phyloP scores from a whole-genome alignment of 2,113 vertebrate species.

The Heterotis niloticus region DNA sequence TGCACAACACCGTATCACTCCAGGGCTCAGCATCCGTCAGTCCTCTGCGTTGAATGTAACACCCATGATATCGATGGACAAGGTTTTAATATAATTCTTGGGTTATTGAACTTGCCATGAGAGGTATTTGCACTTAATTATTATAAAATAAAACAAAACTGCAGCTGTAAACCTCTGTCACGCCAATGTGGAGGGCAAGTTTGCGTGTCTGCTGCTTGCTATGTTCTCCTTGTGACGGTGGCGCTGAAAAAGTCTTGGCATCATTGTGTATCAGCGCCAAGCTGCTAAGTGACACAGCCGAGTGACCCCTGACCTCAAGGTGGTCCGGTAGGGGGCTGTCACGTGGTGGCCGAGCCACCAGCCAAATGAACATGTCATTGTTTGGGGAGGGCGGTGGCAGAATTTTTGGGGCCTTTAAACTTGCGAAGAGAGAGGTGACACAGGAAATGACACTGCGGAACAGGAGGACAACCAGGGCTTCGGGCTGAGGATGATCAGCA shows the following conservation, averaged over 20 bases:
- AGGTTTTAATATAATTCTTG: too few relatives aligned
- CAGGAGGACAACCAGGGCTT: constrained; percentile 32
- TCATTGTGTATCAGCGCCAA: background rate
- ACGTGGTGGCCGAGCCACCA: constrained; percentile 41
- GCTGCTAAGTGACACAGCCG: constrained; percentile 12
- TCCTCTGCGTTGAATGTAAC: too few relatives aligned
- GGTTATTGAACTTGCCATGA: background rate
- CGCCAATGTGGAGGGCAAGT: background rate
- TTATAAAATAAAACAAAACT: background rate
- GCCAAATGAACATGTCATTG: constrained; percentile 66
- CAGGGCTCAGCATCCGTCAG: too few relatives aligned
- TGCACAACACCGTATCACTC: too few relatives aligned
- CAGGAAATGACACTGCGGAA: constrained; percentile 28
- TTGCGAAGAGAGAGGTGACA: background rate
- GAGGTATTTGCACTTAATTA: background rate
- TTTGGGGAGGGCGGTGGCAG: constrained; percentile 41
- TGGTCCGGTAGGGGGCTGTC: background rate
- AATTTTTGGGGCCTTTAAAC: background rate
- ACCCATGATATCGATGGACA: too few relatives aligned
- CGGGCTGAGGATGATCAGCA: background rate
- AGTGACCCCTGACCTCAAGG: constrained; percentile 18
- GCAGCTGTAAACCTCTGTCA: too few relatives aligned
- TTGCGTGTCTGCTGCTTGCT: background rate
- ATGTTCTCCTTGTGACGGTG: background rate
- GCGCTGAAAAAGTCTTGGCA: background rate